Percentiles rank a stretch among this genome's conserved stretches.
Conservation (phyloP, 2,888 invertebrate genomes). For the Orthonevra nobilis region DNA sequence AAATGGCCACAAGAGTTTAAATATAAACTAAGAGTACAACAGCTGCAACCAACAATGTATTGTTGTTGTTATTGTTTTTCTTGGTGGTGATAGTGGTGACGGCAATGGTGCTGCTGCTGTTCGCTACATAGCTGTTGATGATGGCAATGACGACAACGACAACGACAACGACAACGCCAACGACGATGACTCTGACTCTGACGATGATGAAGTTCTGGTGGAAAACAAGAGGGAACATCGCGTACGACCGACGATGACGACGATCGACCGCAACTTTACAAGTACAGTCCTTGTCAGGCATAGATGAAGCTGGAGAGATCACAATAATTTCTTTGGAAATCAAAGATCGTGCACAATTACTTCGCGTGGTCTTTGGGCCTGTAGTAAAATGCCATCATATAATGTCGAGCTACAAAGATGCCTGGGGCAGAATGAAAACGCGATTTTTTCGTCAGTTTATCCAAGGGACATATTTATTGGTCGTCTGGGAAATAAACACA, state of each 20-base stretch:
- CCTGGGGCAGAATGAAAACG: constrained; percentile 25
- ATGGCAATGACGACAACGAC: constrained; percentile 36
- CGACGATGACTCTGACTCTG: too few species aligned
- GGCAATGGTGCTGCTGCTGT: constrained; percentile 15
- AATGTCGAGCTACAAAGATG: constrained; percentile 30
- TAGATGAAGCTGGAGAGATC: constrained; percentile 66
- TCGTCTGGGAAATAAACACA: constrained; percentile 69
- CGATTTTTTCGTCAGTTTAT: constrained; percentile 69
- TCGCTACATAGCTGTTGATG: constrained; percentile 43
- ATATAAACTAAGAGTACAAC: constrained; percentile 29
- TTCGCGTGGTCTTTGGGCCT: constrained; percentile 62
- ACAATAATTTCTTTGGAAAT: constrained; percentile 68
- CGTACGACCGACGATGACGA: constrained; percentile 47
- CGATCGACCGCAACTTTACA: constrained; percentile 59
- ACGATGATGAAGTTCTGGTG: constrained; percentile 62
- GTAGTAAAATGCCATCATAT: constrained; percentile 62
- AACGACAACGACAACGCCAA: too few species aligned
- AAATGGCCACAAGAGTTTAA: constrained; percentile 12
- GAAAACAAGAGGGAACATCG: constrained; percentile 62
- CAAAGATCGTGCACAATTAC: constrained; percentile 71
- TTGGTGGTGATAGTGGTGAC: constrained; percentile 3
- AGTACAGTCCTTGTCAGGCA: constrained; percentile 69
- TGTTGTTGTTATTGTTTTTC: background rate
- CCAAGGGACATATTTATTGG: constrained; percentile 70
- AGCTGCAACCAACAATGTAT: constrained; percentile 39